Conservation (phyloP, 2,113 vertebrate genomes). For the Hemibagrus wyckioides region DNA sequence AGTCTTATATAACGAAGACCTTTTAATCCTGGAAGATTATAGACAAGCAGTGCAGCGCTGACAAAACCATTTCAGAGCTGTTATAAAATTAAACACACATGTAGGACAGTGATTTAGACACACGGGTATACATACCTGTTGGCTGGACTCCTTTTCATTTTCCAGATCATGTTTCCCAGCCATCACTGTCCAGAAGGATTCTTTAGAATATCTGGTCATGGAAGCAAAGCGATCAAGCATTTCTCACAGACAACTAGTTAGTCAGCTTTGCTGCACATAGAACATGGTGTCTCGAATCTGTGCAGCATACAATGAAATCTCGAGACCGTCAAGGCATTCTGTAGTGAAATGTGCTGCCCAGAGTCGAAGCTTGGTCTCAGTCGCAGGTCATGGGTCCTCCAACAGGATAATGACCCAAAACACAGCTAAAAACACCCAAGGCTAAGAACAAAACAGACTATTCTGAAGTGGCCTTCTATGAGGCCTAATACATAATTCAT, state of each 20-base stretch:
- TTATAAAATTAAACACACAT: neutral
- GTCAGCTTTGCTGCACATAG: too few relatives aligned
- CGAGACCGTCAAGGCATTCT: too few relatives aligned
- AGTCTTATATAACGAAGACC: neutral
- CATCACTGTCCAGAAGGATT: conserved; percentile 63
- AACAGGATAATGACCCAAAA: too few relatives aligned
- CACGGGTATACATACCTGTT: conserved; percentile 59
- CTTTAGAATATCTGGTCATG: conserved; percentile 59
- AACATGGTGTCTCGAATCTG: too few relatives aligned
- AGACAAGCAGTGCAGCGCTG: neutral
- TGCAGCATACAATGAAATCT: too few relatives aligned
- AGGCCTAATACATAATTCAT: too few relatives aligned
- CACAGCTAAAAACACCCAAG: too few relatives aligned
- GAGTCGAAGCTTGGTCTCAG: too few relatives aligned
- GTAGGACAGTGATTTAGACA: neutral
- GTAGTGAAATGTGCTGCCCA: too few relatives aligned
- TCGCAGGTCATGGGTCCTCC: too few relatives aligned
- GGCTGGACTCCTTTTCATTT: conserved; percentile 49
- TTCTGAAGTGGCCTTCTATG: too few relatives aligned
- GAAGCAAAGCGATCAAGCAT: neutral
- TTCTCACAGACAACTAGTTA: neutral
- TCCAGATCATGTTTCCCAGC: conserved; percentile 72
- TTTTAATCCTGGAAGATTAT: neutral
- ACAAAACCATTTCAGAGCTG: neutral
- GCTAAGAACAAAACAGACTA: too few relatives aligned